Evolutionary conservation across 2,113 vertebrate species (phyloP).

Genomic region (Ammospiza nelsoni): DNA sequence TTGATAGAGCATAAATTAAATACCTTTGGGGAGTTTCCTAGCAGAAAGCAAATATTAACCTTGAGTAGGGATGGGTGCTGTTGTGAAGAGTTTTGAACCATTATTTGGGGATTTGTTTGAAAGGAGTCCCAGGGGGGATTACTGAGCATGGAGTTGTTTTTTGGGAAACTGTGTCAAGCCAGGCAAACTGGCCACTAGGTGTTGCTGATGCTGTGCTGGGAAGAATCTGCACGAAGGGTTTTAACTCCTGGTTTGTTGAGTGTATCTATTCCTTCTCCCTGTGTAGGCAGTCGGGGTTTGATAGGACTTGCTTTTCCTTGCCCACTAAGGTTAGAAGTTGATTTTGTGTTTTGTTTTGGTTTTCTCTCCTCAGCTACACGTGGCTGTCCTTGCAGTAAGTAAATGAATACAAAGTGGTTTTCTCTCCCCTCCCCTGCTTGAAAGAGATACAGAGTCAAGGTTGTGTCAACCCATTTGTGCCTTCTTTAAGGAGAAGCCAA

Average conservation of each 20-base stretch:
- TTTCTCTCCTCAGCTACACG: constrained; percentile 62
- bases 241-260: background rate
- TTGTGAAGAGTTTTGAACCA: background rate
- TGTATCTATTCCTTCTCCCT: background rate
- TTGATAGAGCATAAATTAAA: background rate
- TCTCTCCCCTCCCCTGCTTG: background rate
- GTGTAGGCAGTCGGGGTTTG: background rate
- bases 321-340: background rate
- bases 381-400: constrained; percentile 80
- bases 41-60: background rate
- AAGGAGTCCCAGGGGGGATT: background rate
- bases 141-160: background rate
- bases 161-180: background rate
- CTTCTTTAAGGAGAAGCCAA: background rate
- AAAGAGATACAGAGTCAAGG: background rate
- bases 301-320: background rate
- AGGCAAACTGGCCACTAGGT: constrained; percentile 63
- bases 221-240: background rate
- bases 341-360: constrained; percentile 9
- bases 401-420: background rate
- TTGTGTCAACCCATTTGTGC: background rate
- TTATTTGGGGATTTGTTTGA: background rate
- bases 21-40: background rate
- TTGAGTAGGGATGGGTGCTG: background rate
- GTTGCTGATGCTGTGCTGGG: constrained; percentile 66